Conservation (phyloP, 2,797 vertebrate genomes). For the Microhierax caerulescens region DNA sequence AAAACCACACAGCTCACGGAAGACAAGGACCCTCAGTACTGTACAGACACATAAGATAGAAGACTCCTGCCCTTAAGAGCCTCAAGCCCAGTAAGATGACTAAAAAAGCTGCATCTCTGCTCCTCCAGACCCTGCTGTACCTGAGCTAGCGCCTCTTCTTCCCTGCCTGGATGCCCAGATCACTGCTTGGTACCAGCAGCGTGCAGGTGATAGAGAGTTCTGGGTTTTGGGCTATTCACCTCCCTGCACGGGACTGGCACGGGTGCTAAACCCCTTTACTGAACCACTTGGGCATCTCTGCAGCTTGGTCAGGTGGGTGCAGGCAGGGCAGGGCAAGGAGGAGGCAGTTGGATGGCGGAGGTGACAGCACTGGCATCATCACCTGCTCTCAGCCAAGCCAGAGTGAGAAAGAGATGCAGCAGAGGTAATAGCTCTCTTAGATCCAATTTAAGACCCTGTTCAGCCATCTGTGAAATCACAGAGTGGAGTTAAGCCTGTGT, state of each 20-base stretch:
- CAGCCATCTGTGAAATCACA: background rate
- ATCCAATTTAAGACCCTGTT: background rate
- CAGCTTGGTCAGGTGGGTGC: background rate
- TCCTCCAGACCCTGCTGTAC: background rate
- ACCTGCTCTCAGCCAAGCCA: background rate
- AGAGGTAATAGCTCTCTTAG: background rate
- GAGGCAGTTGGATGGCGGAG: background rate
- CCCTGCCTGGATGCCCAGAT: background rate
- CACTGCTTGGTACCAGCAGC: background rate
- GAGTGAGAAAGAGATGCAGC: background rate
- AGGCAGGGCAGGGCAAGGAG: background rate
- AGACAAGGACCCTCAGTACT: background rate
- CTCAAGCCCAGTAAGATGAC: background rate
- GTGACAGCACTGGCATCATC: background rate
- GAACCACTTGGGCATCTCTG: background rate
- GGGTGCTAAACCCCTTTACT: background rate
- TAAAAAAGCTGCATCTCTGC: background rate
- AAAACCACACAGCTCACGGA: background rate
- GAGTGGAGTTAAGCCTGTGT: background rate
- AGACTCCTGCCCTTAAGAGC: background rate
- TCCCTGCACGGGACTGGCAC: fast-evolving
- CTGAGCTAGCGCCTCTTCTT: background rate
- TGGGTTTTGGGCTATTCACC: background rate
- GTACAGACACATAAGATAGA: background rate
- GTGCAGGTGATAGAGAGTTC: background rate